These are phyloP conservation scores for Lysandra bellargus DNA, from an alignment of 2,888 invertebrate species.

Conservation along the genomic window DNA sequence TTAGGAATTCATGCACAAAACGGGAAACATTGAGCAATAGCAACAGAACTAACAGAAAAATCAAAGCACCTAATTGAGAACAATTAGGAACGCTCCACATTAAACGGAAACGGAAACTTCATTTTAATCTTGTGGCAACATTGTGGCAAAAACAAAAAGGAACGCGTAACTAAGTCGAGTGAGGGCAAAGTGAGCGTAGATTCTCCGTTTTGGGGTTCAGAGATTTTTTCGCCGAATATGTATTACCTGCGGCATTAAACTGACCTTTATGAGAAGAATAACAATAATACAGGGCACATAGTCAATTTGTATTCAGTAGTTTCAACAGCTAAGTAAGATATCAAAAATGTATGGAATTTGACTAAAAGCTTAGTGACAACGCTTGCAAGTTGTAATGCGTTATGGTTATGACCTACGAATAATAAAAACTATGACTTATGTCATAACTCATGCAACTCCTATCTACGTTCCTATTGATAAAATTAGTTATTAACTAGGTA, in stretches of 20 bases:
- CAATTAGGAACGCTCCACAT: conserved; percentile 1
- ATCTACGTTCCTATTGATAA: no score
- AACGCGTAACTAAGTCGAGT: background rate
- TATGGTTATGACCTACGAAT: no score
- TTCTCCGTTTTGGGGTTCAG: background rate
- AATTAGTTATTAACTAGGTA: no score
- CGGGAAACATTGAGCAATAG: background rate
- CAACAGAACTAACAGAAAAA: background rate
- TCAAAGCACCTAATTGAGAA: background rate
- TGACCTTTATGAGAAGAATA: background rate
- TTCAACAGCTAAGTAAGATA: no score
- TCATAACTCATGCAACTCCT: no score
- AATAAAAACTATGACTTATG: no score
- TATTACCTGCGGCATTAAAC: background rate
- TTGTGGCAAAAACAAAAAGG: background rate
- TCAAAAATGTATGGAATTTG: no score
- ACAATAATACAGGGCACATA: no score
- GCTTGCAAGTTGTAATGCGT: no score
- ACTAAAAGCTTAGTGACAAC: no score
- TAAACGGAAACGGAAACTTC: background rate
- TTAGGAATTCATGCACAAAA: background rate
- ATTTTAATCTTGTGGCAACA: background rate
- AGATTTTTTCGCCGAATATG: background rate
- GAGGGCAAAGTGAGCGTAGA: background rate
- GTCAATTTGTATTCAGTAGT: no score